A percentile compares a stretch with the other conserved stretches of the same genome.
Conservation (phyloP, 1,140 invertebrate species). For the Nasonia giraulti region DNA sequence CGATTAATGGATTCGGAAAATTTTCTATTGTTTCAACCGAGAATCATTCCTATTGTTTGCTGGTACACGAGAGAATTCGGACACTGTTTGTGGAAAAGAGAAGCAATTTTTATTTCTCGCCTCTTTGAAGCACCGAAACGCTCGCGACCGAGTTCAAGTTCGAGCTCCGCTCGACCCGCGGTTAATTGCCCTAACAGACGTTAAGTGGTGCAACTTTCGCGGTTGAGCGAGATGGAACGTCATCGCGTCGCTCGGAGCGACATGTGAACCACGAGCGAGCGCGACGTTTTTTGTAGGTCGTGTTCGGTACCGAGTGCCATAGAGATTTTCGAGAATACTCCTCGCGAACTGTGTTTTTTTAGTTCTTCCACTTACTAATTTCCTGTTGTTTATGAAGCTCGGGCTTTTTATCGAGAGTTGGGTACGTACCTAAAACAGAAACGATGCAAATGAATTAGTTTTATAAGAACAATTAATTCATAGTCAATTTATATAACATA, state of each 20-base stretch:
- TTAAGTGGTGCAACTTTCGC: slow-evolving; percentile 60
- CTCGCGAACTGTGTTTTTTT: not conserved
- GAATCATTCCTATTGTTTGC: too few relatives aligned
- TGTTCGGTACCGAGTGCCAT: not conserved
- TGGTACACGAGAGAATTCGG: too few relatives aligned
- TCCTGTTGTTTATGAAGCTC: not conserved
- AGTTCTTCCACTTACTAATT: not conserved
- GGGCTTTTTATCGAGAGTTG: not conserved
- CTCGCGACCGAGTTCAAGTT: slow-evolving; percentile 57
- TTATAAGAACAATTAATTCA: too few relatives aligned
- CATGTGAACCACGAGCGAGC: not conserved
- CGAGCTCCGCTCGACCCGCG: slow-evolving; percentile 50
- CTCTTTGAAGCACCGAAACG: not conserved
- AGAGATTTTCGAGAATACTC: not conserved
- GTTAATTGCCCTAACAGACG: slow-evolving; percentile 63
- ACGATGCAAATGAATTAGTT: not conserved
- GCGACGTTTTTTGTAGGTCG: not conserved
- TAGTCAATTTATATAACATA: not conserved
- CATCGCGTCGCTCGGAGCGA: not conserved
- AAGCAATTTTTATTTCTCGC: not conserved
- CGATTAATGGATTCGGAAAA: not conserved
- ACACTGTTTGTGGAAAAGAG: not conserved
- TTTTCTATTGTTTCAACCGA: not conserved
- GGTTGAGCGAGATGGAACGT: slow-evolving; percentile 23
- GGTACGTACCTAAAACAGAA: slow-evolving; percentile 7